Base-by-base conservation (phyloP, 2,113 vertebrate species). In the Elgaria multicarinata region DNA sequence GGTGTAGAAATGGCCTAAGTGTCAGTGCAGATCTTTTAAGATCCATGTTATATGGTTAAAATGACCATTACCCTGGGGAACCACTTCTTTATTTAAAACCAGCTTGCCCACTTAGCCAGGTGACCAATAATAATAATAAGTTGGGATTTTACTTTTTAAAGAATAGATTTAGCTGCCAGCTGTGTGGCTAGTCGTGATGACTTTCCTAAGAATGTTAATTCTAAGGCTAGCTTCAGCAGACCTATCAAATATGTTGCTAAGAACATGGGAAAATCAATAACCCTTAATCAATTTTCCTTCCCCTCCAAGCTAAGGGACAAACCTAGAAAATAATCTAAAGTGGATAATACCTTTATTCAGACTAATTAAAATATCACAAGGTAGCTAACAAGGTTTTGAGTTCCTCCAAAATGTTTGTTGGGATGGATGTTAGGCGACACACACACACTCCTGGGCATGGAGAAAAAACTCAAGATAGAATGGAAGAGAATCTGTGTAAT, bases 201-300 rank as follows among this genome's bases (percentile, higher is more conserved):
- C 3, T 69, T 33, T 69, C 67, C 31, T 69, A 69, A 31, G 31
- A 16, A 69, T 9, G 31, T 69, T 69, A 31, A 71, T 14, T 28
- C 31, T 71, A 71, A 33, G 8, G 10, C 33, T 33, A n/a, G 69
- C 69, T 71, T 71, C 69, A 71, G 69, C 31, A 71, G 69, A 71
- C 12, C 69, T 71, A 71, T 33, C 3, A 24, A 33, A 71, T 69
- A 83, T 86, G 28, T 26, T 78, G 89, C 31, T 44, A 90, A 36
- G 7, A 55, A 6, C 6, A 14, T 31, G 85, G 44, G 66, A 77
- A 88, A 78, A 93, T 78, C 50, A 85, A 71, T 66, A 87, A 85
- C 58, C 58, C 20, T 62, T 62, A 62, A 22, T 10, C 62, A 72
- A 92, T 31, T 75, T n/a, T 12, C 9, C 69, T n/a, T 33, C 31